Conservation (phyloP, 2,113 vertebrate species). For the Nyctibius bracteatus region DNA sequence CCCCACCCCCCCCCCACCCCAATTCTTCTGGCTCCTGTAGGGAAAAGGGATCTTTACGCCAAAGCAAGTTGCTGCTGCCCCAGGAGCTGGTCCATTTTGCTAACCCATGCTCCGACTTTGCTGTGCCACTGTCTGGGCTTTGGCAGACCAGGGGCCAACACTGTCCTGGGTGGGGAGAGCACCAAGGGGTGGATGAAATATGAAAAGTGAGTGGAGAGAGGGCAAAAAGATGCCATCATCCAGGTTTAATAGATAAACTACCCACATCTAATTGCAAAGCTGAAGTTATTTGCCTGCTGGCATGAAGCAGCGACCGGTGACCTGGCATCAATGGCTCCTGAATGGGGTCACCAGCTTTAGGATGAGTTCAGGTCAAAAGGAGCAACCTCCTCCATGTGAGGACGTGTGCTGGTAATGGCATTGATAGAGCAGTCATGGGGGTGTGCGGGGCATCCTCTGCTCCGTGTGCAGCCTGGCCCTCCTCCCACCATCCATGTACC, state of each 20-base stretch:
- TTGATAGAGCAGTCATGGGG: rapidly evolving
- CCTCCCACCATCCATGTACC: rapidly evolving
- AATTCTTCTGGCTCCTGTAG: background rate
- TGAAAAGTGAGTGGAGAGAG: background rate
- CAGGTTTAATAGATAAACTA: background rate
- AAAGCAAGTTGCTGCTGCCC: background rate
- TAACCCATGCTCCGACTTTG: rapidly evolving
- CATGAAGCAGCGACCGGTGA: background rate
- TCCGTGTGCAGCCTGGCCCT: background rate
- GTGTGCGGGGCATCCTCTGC: rapidly evolving
- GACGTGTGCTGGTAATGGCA: rapidly evolving
- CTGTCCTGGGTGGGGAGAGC: background rate
- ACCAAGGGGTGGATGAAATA: background rate
- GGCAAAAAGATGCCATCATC: background rate
- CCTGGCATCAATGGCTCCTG: background rate
- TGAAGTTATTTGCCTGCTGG: background rate
- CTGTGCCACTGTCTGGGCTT: background rate
- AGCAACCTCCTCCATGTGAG: background rate
- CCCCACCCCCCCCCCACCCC: background rate
- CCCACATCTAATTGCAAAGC: background rate
- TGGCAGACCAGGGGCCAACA: background rate
- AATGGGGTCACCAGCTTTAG: background rate
- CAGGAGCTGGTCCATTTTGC: background rate
- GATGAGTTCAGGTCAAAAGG: background rate
- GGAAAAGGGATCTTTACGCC: background rate